Base-by-base conservation (phyloP, 2,113 vertebrate genomes). In the Euleptes europaea region DNA sequence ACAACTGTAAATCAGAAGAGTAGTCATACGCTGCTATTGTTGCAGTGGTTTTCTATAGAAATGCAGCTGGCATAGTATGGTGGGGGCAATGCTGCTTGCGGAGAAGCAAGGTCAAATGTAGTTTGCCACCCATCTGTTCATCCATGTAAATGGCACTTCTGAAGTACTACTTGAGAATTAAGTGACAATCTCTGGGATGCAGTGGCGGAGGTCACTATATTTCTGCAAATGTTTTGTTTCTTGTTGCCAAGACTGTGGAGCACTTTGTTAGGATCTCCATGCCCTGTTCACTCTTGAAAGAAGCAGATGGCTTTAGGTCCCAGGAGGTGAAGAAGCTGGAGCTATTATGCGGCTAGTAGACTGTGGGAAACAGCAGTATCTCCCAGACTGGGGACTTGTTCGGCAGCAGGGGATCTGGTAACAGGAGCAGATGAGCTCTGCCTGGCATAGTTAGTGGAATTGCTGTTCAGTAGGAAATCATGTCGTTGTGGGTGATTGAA, bases 331-430 rank as follows among this genome's bases (percentile, higher is more conserved):
- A 73, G 89, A 84, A 88, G 88, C 84, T 86, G 91, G 83, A 90
- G 82, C 91, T 86, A 63, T 92, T 94, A 86, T 88, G 51, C 82
- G 88, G 88, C 90, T 84, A 88, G 82, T 84, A 69, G 85, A 66
- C 86, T 80, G 79, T 92, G 88, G 93, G 92, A 93, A 93, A 84
- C 84, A 85, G 89, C 75, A 79, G 84, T 91, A 88, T 94, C 92
- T 93, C 90, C 85, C 85, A 86, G 87, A 82, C 63, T 86, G 83
- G 81, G 83, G 76, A 84, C 83, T 67, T 84, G 85, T 91, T 92
- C 91, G 87, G 88, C 92, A 93, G 85, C 81, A 78, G 90, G 90
- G 87, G 84, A 75, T 88, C 79, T 88, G 80, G 90, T 85, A 93
- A 35, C 76, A 60, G 84, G 75, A 75, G 90, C 89, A 84, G 87